Percentiles rank a stretch among this genome's conserved stretches.
Conservation (phyloP, 2,113 vertebrate genomes). For the Nymphicus hollandicus region DNA sequence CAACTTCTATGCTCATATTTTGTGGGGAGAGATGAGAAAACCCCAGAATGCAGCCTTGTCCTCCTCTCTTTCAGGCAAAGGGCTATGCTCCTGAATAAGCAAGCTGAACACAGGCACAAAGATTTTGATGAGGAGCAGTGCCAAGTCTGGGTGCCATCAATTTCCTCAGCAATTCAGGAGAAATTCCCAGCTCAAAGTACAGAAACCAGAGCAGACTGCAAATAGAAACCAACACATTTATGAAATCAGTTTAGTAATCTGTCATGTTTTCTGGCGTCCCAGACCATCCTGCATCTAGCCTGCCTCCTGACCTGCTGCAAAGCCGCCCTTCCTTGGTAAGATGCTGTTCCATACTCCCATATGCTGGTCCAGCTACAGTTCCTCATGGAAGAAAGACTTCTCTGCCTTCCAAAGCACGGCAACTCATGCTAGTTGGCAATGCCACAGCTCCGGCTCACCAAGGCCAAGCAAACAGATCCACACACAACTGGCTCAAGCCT, state of each 20-base stretch:
- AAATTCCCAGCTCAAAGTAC: background rate
- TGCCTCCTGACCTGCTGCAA: background rate
- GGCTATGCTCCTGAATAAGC: background rate
- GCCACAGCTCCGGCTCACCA: background rate
- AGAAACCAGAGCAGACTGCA: background rate
- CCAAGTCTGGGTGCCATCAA: background rate
- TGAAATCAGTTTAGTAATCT: background rate
- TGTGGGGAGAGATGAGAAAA: background rate
- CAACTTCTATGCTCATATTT: background rate
- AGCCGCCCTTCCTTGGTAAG: background rate
- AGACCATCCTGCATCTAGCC: background rate
- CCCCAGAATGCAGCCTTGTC: background rate
- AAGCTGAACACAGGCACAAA: background rate
- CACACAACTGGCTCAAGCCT: background rate
- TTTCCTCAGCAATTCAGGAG: background rate
- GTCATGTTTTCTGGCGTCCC: background rate
- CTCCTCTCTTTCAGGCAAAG: background rate
- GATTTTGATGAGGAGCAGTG: background rate
- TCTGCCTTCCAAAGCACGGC: background rate
- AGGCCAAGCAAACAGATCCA: accelerated
- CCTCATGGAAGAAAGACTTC: accelerated
- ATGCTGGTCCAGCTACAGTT: background rate
- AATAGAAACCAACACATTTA: background rate
- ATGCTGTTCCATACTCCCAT: accelerated
- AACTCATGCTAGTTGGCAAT: accelerated